Evolutionary conservation across 2,797 vertebrate genomes (phyloP), one percentile per base, ranked within the genome.

Genomic region (Thunnus albacares): DNA sequence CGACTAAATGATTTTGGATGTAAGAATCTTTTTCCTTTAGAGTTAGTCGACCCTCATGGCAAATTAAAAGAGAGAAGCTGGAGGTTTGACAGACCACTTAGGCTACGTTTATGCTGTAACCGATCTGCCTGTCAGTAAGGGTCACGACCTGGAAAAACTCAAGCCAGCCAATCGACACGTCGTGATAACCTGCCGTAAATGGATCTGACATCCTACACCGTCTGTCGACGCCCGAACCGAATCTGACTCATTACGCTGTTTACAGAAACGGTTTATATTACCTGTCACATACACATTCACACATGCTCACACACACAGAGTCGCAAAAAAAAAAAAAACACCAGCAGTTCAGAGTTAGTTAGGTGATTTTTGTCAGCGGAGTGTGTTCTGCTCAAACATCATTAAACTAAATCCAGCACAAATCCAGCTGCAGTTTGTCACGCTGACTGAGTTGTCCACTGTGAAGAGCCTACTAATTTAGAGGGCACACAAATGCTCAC

Each of bases 131-230:
- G 87, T 90, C 90, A 90, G 80, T 75, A n/a, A 47, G 81, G 94
- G 94, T 92, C 90, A 65, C 17, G 58, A 91, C 90, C 90, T 86
- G 85, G 86, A 75, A 85, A 86, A 90, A 87, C 71, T 20, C 66
- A 90, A 86, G 79, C 63, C 33, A 24, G 72, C 86, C 88, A 83
- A 84, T 90, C 89, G 43, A 88, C 91, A 85, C 83, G 10, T 70
- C 3, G 75, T 11, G 64, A 87, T 75, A 86, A 87, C 81, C 70
- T 45, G 80, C 71, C 8, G 66, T 90, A 88, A 94, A 88, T 90
- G 90, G 87, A 90, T 68, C 77, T 43, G 92, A 92, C 90, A 86
- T 45, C 59, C 80, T 57, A 73, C 20, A 47, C 41, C 33, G 38
- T 49, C 82, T 81, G 88, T 85, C 80, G 76, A 90, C 89, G 71